These are phyloP conservation scores for Lordiphosa andalusiaca DNA, from an alignment of 2,888 invertebrate genomes.

Conservation along the genomic window DNA sequence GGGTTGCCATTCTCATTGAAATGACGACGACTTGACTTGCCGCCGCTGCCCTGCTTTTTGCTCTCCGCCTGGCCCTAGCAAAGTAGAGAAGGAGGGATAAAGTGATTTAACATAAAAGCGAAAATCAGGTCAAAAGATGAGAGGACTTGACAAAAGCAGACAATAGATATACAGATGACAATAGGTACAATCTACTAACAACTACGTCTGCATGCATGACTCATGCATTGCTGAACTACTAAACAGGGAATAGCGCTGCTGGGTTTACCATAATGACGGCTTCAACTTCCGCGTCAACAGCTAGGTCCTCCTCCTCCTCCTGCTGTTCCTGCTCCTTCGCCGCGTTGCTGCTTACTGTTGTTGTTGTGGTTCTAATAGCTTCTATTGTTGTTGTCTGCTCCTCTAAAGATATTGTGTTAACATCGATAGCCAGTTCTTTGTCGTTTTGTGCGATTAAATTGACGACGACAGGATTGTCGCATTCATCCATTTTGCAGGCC, in stretches of 20 bases:
- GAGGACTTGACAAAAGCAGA: slow-evolving; percentile 27
- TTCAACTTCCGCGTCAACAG: slow-evolving; percentile 69
- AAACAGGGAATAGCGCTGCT: slow-evolving; percentile 8
- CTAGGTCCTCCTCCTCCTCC: slow-evolving; percentile 54
- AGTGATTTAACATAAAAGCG: slow-evolving; percentile 35
- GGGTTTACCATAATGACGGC: slow-evolving; percentile 63
- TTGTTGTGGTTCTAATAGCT: not conserved
- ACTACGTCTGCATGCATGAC: slow-evolving; percentile 36
- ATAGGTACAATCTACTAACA: slow-evolving; percentile 25
- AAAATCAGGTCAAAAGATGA: slow-evolving; percentile 53
- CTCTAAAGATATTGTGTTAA: slow-evolving; percentile 10
- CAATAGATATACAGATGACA: slow-evolving; percentile 23
- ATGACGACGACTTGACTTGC: slow-evolving; percentile 44
- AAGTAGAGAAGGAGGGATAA: not conserved
- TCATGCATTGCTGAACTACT: slow-evolving; percentile 21
- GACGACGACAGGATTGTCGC: slow-evolving; percentile 80
- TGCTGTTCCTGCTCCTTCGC: slow-evolving; percentile 34
- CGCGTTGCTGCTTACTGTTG: not conserved
- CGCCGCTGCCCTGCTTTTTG: slow-evolving; percentile 74
- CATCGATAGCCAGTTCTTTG: slow-evolving; percentile 30
- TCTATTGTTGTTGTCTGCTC: slow-evolving; percentile 9
- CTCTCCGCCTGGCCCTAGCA: slow-evolving; percentile 80
- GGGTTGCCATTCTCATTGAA: slow-evolving; percentile 36
- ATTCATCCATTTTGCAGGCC: slow-evolving; percentile 80
- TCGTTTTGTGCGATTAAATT: slow-evolving; percentile 79